Evolutionary conservation across 2,888 invertebrate species (phyloP).

Genomic region (Rotaria magnacalcarata): DNA sequence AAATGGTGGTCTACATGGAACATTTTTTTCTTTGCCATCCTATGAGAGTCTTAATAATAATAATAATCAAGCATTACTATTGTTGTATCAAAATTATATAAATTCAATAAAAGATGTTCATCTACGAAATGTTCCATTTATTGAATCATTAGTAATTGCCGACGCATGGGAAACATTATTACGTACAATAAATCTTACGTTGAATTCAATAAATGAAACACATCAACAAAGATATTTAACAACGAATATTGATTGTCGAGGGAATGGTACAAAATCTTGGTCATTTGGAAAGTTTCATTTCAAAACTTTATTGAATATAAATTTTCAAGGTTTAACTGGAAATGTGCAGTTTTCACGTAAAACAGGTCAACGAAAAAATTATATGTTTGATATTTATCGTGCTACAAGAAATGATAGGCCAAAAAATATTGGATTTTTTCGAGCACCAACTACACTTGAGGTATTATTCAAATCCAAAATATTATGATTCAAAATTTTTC

Average conservation of each 20-base stretch:
- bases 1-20: not conserved
- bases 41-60: not conserved
- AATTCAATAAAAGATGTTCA: not conserved
- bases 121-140: not conserved
- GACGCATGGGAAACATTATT: constrained; percentile 30
- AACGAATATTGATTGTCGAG: constrained; percentile 1
- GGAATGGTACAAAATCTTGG: not conserved
- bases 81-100: not conserved
- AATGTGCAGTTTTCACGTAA: not conserved
- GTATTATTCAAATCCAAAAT: not conserved
- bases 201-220: not conserved
- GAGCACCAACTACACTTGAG: constrained; percentile 26
- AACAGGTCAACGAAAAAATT: constrained; percentile 4
- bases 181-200: constrained; percentile 18
- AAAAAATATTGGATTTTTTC: constrained; percentile 17
- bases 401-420: constrained; percentile 14
- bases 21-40: constrained; percentile 5
- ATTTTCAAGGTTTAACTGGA: constrained; percentile 8
- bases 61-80: not conserved
- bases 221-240: not conserved
- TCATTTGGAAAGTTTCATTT: not conserved
- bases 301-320: not conserved
- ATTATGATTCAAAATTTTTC: too few relatives aligned
- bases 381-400: constrained; percentile 4
- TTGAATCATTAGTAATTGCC: constrained; percentile 21